Percentiles rank a stretch among this genome's conserved stretches.
Evolutionary conservation across 2,888 invertebrate genomes (phyloP).

Genomic region (Sphaerophoria taeniata): DNA sequence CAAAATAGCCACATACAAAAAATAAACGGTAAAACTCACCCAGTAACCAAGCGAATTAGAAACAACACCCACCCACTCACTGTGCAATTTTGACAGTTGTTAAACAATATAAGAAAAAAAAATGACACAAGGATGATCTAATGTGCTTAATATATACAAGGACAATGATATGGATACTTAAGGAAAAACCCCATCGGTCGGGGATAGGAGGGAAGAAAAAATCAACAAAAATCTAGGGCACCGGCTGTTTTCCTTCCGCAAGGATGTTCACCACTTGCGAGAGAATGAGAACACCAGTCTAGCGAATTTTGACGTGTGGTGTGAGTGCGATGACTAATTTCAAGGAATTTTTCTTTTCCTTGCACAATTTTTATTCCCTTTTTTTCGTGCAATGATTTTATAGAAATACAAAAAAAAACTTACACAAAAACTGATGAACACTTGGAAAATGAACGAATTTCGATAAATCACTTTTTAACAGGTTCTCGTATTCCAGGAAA

Average conservation of each 20-base stretch:
- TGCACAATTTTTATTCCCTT: constrained; percentile 29
- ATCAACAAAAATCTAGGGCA: constrained; percentile 64
- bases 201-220: constrained; percentile 24
- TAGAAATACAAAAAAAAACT: constrained; percentile 43
- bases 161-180: constrained; percentile 22
- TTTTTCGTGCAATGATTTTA: not conserved
- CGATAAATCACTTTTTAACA: not conserved
- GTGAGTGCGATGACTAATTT: constrained; percentile 70
- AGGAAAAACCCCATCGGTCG: not conserved
- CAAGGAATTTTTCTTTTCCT: constrained; percentile 53
- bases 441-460: constrained; percentile 12
- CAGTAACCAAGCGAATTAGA: not conserved
- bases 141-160: constrained; percentile 35
- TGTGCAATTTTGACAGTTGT: constrained; percentile 17
- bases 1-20: constrained; percentile 22
- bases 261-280: constrained; percentile 55
- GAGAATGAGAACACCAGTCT: constrained; percentile 39
- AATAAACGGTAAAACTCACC: constrained; percentile 10
- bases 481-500: not conserved
- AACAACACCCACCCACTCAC: constrained; percentile 32
- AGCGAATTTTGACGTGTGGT: constrained; percentile 44
- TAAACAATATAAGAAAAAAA: not conserved
- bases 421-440: constrained; percentile 58
- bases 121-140: constrained; percentile 58
- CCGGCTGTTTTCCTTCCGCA: constrained; percentile 72